Evolutionary conservation across 2,888 invertebrate species (phyloP).

Genomic region (Cepaea hortensis): DNA sequence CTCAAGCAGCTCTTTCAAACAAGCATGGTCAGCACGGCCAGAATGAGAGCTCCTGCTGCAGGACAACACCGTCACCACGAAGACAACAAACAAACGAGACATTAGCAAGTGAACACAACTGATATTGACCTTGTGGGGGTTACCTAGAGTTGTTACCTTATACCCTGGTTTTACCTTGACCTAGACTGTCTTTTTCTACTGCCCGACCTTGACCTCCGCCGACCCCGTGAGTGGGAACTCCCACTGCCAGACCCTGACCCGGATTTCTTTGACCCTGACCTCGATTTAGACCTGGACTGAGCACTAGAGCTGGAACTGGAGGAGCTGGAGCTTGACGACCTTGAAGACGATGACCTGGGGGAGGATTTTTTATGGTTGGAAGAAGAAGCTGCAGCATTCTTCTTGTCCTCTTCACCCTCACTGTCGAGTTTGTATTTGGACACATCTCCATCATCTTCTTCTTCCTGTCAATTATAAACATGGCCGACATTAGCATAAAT

Average conservation of each 20-base stretch:
- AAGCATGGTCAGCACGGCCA: too few relatives aligned
- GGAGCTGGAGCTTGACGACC: slow-evolving; percentile 41
- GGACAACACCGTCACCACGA: not conserved
- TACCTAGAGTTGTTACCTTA: slow-evolving; percentile 51
- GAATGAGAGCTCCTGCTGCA: too few relatives aligned
- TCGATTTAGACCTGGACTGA: slow-evolving; percentile 24
- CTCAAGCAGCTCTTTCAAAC: too few relatives aligned
- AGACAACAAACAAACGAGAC: not conserved
- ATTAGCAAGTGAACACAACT: not conserved
- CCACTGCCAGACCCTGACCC: not conserved
- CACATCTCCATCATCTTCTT: slow-evolving; percentile 79
- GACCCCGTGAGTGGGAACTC: slow-evolving; percentile 3
- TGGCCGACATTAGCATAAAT: not conserved
- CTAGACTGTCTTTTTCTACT: slow-evolving; percentile 56
- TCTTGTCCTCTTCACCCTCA: slow-evolving; percentile 80
- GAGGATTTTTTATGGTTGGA: slow-evolving; percentile 8
- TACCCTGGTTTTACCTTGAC: slow-evolving; percentile 70
- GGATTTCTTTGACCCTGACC: slow-evolving; percentile 24
- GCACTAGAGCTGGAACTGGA: slow-evolving; percentile 31
- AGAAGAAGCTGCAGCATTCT: slow-evolving; percentile 5
- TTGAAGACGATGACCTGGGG: slow-evolving; percentile 22
- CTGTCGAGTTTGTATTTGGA: slow-evolving; percentile 86
- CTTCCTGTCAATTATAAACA: not conserved
- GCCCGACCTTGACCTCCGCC: slow-evolving; percentile 25
- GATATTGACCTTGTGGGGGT: slow-evolving; percentile 50